Base-by-base conservation (phyloP, 2,888 invertebrate genomes). In the Copidosoma aretas region DNA sequence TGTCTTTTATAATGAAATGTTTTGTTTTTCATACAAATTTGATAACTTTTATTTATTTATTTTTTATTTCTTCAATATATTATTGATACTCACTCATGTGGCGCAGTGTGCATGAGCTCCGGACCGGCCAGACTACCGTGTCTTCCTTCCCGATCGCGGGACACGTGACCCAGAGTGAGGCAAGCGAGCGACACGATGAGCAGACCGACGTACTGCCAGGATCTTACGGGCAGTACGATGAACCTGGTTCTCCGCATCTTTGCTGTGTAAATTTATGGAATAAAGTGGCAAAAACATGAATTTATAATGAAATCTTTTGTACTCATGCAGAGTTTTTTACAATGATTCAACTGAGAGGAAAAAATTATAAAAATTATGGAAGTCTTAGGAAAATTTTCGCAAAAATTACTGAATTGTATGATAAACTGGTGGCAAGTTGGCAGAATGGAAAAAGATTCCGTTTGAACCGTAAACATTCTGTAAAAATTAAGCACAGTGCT, bases 111-210 rank as follows among this genome's bases (percentile, higher is more conserved):
- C 72, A 76, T 70, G 19, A 82, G 74, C 74, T 82, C 81, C 4
- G 82, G 81, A 70, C 82, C 80, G 10, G 79, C 80, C 5, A 82
- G 75, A 64, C 77, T 82, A 64, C 80, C 82, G 22, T 82, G 78
- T 64, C 77, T 78, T 59, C 82, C 82, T 73, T 81, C 82, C 22
- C 81, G 78, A 61, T 82, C 82, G 24, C 82, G 75, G 22, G 82
- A 80, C 19, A 82, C 80, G 39, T 77, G 75, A 19, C 82, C 82
- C 15, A 82, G 73, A 0, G 82, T 82, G 39, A 82, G 70, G 54
- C 83, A 83, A 19, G 81, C 81, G 5, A 83, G 74, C 15, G 82
- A 83, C 19, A 83, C 80, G 21, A 81, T 71, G 71, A 83, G 73
- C 4, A 83, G 73, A 0, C 82, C 82, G 24, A 79, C 75, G 66